Evolutionary conservation across 1,140 invertebrate species (phyloP).

Genomic region (Cotesia typhae): DNA sequence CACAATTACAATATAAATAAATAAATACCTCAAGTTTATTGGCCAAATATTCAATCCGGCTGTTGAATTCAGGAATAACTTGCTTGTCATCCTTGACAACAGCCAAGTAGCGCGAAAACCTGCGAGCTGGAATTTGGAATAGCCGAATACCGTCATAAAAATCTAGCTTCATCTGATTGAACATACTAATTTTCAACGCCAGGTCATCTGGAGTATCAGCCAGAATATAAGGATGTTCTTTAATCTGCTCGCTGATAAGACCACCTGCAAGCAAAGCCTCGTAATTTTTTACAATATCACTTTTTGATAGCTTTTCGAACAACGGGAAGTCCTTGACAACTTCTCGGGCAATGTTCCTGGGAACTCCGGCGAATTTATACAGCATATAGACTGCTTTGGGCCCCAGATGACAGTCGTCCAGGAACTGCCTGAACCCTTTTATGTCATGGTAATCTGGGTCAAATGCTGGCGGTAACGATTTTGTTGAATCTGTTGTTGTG

Average conservation of each 20-base stretch:
- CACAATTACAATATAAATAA: no score
- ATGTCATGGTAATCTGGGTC: constrained; percentile 23
- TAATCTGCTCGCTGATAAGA: constrained; percentile 21
- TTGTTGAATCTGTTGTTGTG: no score
- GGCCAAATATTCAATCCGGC: constrained; percentile 33
- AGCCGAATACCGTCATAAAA: constrained; percentile 29
- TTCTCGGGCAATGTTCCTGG: constrained; percentile 12
- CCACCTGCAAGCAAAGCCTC: constrained; percentile 19
- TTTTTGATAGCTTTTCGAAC: constrained; percentile 18
- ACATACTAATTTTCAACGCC: constrained; percentile 8
- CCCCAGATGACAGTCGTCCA: not conserved
- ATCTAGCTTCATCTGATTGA: constrained; percentile 20
- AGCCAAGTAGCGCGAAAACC: not conserved
- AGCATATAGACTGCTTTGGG: not conserved
- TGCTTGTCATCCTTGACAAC: not conserved
- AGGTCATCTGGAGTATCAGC: constrained; percentile 18
- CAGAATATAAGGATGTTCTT: constrained; percentile 27
- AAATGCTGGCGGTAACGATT: not conserved
- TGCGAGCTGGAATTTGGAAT: not conserved
- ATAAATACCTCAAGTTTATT: constrained; percentile 27
- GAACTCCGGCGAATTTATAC: not conserved
- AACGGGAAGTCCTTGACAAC: constrained; percentile 1
- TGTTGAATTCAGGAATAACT: constrained; percentile 8
- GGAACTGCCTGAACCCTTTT: constrained; percentile 19
- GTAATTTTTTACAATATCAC: constrained; percentile 17